phyloP scores from a whole-genome alignment of 2,888 invertebrate genomes.

The Odontocolon sp. region DNA sequence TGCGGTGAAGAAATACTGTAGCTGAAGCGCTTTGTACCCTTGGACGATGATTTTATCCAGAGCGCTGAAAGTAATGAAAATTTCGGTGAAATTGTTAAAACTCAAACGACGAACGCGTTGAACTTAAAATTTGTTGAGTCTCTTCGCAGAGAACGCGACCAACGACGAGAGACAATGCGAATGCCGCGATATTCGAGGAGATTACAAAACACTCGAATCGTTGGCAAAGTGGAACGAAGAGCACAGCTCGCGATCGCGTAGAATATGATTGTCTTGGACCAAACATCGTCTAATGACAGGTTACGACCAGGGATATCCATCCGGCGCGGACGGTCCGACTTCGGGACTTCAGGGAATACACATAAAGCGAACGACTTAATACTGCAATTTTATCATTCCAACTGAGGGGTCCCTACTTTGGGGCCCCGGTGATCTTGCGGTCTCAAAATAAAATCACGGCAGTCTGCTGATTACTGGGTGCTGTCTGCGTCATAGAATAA shows the following conservation, averaged over 20 bases:
- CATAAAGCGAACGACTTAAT: constrained; percentile 81
- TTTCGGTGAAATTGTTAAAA: background rate
- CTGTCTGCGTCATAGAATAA: constrained; percentile 55
- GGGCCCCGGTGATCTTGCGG: constrained; percentile 74
- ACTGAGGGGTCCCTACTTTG: constrained; percentile 65
- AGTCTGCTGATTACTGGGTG: constrained; percentile 73
- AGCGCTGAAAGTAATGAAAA: constrained; percentile 84
- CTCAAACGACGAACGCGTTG: background rate
- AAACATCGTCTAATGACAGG: constrained; percentile 80
- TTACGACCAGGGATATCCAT: constrained; percentile 69
- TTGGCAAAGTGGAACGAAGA: constrained; percentile 66
- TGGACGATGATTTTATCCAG: constrained; percentile 98
- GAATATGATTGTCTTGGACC: constrained; percentile 77
- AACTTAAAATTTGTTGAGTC: constrained; percentile 1
- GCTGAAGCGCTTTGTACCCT: constrained; percentile 97
- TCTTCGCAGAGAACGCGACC: constrained; percentile 17
- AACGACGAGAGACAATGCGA: constrained; percentile 56
- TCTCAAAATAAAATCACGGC: constrained; percentile 80
- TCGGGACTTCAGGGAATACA: constrained; percentile 80
- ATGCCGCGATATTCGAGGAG: constrained; percentile 58
- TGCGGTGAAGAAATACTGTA: constrained; percentile 99
- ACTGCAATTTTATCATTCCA: constrained; percentile 81
- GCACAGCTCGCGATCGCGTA: constrained; percentile 65
- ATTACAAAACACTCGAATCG: constrained; percentile 66
- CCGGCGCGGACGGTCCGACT: constrained; percentile 67